These are phyloP conservation scores for Tauraco hartlaubi DNA, from an alignment of 2,797 vertebrate genomes.

Conservation along the genomic window DNA sequence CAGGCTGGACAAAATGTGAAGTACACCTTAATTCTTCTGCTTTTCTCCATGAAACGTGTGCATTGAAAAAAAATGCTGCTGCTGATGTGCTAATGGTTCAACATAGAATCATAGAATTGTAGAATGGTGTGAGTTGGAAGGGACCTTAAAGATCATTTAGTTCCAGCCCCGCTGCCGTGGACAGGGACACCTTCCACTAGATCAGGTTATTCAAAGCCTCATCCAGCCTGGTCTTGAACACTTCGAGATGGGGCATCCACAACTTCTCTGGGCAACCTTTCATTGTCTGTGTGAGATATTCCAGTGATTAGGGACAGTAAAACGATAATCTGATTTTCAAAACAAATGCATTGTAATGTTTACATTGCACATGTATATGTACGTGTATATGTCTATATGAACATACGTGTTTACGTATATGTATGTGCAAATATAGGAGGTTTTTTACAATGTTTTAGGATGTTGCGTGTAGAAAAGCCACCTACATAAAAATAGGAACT, in stretches of 20 bases:
- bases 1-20: background rate
- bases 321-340: background rate
- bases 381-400: background rate
- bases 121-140: no score
- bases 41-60: background rate
- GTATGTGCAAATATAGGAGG: fast-evolving
- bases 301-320: background rate
- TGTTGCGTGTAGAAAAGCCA: background rate
- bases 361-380: fast-evolving
- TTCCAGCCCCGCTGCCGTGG: no score
- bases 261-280: no score
- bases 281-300: background rate
- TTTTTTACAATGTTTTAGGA: background rate
- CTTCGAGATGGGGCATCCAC: no score
- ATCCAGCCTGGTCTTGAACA: no score
- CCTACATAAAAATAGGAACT: background rate
- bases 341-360: background rate
- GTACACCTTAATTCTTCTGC: background rate
- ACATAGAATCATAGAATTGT: no score
- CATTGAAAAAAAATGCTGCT: background rate
- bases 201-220: no score
- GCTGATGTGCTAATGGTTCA: background rate
- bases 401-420: background rate
- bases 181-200: no score
- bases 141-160: no score